A percentile compares a stretch with the other conserved stretches of the same genome.
Evolutionary conservation across 1,140 invertebrate species (phyloP).

Genomic region (Drosophila albomicans): DNA sequence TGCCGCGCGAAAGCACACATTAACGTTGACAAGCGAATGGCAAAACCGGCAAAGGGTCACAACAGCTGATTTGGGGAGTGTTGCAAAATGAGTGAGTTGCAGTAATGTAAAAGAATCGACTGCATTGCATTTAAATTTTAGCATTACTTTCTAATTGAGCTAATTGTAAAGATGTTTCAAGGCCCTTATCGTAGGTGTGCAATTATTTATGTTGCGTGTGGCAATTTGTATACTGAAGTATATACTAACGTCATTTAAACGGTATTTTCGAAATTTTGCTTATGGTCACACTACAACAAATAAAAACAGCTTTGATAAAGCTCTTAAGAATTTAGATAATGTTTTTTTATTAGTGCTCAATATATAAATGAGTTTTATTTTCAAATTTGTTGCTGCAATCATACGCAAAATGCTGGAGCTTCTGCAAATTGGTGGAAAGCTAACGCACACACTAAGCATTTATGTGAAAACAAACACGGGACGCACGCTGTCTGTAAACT

Average conservation of each 20-base stretch:
- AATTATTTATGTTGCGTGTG: too few species aligned
- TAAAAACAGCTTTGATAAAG: too few species aligned
- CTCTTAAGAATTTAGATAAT: conserved; percentile 20
- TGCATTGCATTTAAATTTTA: conserved; percentile 2
- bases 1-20: conserved; percentile 25
- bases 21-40: conserved; percentile 33
- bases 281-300: not conserved
- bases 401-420: conserved; percentile 88
- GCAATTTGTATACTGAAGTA: too few species aligned
- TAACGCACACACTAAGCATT: conserved; percentile 88
- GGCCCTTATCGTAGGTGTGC: too few species aligned
- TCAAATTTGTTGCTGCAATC: conserved; percentile 86
- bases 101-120: not conserved
- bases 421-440: conserved; percentile 87
- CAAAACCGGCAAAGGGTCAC: not conserved
- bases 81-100: conserved; percentile 38
- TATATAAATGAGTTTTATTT: conserved; percentile 87
- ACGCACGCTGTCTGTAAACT: conserved; percentile 88
- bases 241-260: too few species aligned
- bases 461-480: conserved; percentile 91
- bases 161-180: too few species aligned
- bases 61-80: conserved; percentile 14
- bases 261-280: not conserved
- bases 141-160: not conserved
- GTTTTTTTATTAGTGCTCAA: conserved; percentile 20